phyloP scores from a whole-genome alignment of 2,797 vertebrate genomes.

The Chrysocyon brachyurus region DNA sequence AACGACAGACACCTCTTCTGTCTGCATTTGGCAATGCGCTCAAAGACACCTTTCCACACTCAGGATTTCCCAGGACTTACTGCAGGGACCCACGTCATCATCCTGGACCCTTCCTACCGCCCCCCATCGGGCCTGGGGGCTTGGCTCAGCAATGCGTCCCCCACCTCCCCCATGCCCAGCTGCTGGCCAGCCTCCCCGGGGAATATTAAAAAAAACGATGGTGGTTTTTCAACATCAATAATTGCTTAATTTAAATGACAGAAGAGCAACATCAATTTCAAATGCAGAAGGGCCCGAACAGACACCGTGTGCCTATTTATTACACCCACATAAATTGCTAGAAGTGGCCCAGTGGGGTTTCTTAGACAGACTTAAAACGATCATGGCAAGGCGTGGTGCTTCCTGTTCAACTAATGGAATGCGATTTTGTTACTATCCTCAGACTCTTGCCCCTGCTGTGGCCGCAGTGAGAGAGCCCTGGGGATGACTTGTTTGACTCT shows the following conservation, averaged over 20 bases:
- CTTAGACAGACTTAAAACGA: neutral
- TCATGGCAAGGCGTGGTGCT: neutral
- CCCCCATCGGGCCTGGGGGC: neutral
- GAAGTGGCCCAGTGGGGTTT: neutral
- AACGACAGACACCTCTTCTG: accelerated
- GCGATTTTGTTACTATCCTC: neutral
- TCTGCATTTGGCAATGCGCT: neutral
- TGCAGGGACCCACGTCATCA: neutral
- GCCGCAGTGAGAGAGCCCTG: neutral
- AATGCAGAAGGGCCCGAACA: accelerated
- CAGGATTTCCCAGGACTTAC: accelerated
- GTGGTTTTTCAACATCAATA: neutral
- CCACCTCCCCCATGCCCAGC: neutral
- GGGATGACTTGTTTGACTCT: neutral
- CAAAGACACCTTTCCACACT: neutral
- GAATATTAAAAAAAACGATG: neutral
- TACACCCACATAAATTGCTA: neutral
- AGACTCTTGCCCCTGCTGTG: neutral
- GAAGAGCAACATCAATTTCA: neutral
- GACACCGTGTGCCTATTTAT: neutral
- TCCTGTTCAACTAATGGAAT: neutral
- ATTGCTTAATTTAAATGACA: neutral
- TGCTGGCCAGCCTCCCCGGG: neutral
- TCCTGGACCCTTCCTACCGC: neutral
- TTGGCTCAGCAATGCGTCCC: neutral